These are phyloP conservation scores for Tupaia chinensis DNA, from an alignment of 2,113 vertebrate genomes.

Conservation along the genomic window DNA sequence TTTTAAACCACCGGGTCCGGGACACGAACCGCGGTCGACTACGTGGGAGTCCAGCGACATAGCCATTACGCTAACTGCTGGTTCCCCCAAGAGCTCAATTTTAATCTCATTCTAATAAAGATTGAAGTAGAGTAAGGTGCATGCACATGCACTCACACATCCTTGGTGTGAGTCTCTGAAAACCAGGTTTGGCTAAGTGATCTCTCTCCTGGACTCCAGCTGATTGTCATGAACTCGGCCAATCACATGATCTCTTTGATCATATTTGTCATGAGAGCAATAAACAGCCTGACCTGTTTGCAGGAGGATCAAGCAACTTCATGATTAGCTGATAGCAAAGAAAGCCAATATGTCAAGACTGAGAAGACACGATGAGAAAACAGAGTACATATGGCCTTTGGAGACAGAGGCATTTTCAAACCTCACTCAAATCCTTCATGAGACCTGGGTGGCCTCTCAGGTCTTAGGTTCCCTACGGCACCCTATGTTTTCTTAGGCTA, in stretches of 20 bases:
- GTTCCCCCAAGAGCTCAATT: background rate
- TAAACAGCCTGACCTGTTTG: background rate
- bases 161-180: background rate
- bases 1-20: no score
- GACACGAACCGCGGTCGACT: no score
- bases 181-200: background rate
- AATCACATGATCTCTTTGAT: background rate
- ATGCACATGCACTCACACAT: background rate
- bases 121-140: background rate
- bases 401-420: background rate
- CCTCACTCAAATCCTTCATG: background rate
- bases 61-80: no score
- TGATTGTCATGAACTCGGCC: background rate
- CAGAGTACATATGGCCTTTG: no score
- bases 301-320: background rate
- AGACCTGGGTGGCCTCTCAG: background rate
- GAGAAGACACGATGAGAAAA: background rate
- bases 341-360: background rate
- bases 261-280: background rate
- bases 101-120: background rate
- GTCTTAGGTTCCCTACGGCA: background rate
- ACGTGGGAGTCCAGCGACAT: no score
- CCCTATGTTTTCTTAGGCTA: background rate
- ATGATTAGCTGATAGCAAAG: background rate
- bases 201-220: background rate